Conservation (phyloP, 2,113 vertebrate genomes). For the Tauraco erythrolophus region DNA sequence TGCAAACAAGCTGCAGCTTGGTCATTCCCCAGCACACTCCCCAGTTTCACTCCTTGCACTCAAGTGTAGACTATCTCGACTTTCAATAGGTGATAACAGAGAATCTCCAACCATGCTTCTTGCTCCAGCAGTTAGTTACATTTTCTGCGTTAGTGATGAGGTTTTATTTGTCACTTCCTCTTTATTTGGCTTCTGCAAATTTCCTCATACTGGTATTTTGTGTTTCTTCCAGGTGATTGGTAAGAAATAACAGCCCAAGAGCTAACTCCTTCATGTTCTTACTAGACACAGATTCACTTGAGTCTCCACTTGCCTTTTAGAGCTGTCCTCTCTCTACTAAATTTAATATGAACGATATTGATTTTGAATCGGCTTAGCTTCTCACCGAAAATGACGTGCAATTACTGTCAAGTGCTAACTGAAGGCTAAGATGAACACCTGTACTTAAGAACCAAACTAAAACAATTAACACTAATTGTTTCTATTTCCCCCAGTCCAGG, state of each 20-base stretch:
- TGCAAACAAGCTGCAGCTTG: conserved; percentile 16
- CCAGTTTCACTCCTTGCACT: not conserved
- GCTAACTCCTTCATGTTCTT: not conserved
- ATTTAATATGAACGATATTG: not conserved
- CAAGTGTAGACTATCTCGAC: not conserved
- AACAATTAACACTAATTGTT: conserved; percentile 44
- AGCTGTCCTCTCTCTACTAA: not conserved
- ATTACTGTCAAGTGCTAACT: conserved; percentile 26
- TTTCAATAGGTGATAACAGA: not conserved
- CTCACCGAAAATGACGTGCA: not conserved
- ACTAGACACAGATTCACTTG: not conserved
- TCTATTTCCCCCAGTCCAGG: not conserved
- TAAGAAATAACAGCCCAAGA: not conserved
- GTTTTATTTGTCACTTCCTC: not conserved
- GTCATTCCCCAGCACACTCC: not conserved
- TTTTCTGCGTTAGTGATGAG: not conserved
- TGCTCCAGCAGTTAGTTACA: not conserved
- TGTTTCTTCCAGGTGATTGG: not conserved
- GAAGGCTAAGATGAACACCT: conserved; percentile 1
- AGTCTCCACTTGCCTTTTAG: not conserved
- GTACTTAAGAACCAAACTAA: conserved; percentile 14
- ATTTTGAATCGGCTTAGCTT: not conserved
- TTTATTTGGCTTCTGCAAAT: not conserved
- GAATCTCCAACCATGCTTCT: not conserved
- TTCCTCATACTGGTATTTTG: not conserved